These are phyloP conservation scores for Acropternis orthonyx DNA, from an alignment of 2,797 vertebrate genomes.

Conservation along the genomic window DNA sequence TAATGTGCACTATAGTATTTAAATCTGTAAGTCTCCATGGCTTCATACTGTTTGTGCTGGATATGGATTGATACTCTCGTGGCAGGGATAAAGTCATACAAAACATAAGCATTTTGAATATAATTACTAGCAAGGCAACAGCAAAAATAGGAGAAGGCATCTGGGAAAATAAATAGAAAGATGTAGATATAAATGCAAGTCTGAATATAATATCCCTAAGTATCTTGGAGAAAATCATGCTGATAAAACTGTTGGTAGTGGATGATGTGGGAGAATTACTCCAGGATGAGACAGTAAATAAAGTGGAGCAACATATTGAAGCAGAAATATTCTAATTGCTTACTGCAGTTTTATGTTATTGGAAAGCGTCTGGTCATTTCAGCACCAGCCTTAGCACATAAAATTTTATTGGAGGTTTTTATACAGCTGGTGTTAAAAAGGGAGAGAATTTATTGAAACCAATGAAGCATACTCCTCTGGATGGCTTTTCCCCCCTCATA, in stretches of 20 bases:
- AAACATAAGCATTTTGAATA: background rate
- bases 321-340: slow-evolving; percentile 53
- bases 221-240: background rate
- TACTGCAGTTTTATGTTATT: slow-evolving; percentile 38
- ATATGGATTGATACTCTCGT: background rate
- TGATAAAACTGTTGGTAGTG: background rate
- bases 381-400: slow-evolving; percentile 43
- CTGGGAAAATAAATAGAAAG: background rate
- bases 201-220: background rate
- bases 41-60: background rate
- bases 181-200: background rate
- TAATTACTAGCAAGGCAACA: background rate
- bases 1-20: background rate
- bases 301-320: slow-evolving; percentile 37
- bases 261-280: background rate
- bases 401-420: slow-evolving; percentile 63
- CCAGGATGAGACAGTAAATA: slow-evolving; percentile 6
- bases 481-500: background rate
- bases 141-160: background rate
- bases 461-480: slow-evolving; percentile 8
- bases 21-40: background rate
- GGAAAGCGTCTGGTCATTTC: slow-evolving; percentile 58
- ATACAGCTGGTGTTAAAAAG: slow-evolving; percentile 43
- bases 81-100: background rate
- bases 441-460: slow-evolving; percentile 54